These are phyloP conservation scores for Stenodema calcarata DNA, from an alignment of 2,888 invertebrate species.

Conservation along the genomic window DNA sequence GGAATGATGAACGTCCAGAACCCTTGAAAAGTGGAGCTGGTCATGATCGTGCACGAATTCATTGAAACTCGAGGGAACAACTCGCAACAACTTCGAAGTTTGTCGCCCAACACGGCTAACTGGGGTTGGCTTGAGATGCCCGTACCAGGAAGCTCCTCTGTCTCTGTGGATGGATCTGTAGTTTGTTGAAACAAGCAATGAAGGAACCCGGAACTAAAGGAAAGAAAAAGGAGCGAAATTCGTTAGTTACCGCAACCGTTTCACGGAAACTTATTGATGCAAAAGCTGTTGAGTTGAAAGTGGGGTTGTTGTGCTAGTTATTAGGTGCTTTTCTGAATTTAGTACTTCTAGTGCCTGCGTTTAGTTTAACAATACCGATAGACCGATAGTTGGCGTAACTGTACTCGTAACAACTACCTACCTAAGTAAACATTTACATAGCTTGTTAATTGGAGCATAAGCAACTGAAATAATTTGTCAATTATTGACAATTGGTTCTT, in stretches of 20 bases:
- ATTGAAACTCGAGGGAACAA: neutral
- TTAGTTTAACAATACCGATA: neutral
- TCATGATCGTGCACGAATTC: neutral
- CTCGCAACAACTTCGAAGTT: neutral
- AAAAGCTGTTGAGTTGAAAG: neutral
- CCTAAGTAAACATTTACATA: too few relatives aligned
- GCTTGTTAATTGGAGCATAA: too few relatives aligned
- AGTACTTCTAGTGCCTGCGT: neutral
- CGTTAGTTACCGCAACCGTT: too few relatives aligned
- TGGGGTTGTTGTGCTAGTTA: too few relatives aligned
- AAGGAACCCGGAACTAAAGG: neutral
- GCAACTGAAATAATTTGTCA: too few relatives aligned
- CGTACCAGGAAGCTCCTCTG: neutral
- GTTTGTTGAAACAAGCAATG: neutral
- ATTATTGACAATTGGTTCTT: too few relatives aligned
- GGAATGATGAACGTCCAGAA: neutral
- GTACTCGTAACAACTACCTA: too few relatives aligned
- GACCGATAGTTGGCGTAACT: neutral
- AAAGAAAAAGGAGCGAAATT: neutral
- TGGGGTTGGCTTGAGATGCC: neutral
- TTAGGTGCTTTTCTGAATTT: too few relatives aligned
- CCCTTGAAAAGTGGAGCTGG: neutral
- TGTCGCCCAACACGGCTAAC: neutral
- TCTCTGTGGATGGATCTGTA: neutral
- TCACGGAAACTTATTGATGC: neutral